Evolutionary conservation across 2,113 vertebrate species (phyloP), one percentile per base, ranked within the genome.

Genomic region (Stomatorhinus ivindoensis): DNA sequence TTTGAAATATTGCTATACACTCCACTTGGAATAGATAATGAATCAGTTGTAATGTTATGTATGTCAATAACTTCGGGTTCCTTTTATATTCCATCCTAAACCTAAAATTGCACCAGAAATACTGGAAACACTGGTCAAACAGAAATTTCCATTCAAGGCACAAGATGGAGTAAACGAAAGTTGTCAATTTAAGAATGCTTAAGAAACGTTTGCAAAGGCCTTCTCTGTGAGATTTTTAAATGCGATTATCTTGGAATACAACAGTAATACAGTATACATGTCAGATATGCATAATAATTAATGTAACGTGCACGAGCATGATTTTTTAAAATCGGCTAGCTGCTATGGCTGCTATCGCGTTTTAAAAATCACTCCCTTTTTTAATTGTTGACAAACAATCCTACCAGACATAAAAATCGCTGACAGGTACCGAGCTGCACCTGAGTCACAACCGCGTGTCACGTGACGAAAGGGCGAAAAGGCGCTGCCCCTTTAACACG

Each of bases 401-500:
- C 73, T 42, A 42, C 73, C 35, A 80, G 15, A 42, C 15, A 80
- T 42, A 42, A 42, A 2, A 80, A 42, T 80, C 73, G 73, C 35
- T 21, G 35, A 5, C 73, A 42, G 73, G 13, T 80, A 42, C 17
- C 31, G 35, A 17, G 4, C 35, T 13, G 1, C 73, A 76, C 69
- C 69, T 39, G 69, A 39, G 35, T 15, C 69, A 17, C 27, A 15
- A 76, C 31, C 31, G 31, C 4, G 35, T 76, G 69, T 76, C 69
- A 76, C 69, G 69, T 47, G 21, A 46, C 1, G 42, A 85, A 27
- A 48, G 10, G 3, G 4, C 42, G 44, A 39, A 69, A 73, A 48
- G 24, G 31, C 69, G 35, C 87, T 35, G 80, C n/a, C 86, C 90
- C 88, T 91, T 91, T 89, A 91, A 88, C 53, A 80, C 2, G n/a